phyloP scores from a whole-genome alignment of 2,888 invertebrate species.

The Drosophila mayaguana region DNA sequence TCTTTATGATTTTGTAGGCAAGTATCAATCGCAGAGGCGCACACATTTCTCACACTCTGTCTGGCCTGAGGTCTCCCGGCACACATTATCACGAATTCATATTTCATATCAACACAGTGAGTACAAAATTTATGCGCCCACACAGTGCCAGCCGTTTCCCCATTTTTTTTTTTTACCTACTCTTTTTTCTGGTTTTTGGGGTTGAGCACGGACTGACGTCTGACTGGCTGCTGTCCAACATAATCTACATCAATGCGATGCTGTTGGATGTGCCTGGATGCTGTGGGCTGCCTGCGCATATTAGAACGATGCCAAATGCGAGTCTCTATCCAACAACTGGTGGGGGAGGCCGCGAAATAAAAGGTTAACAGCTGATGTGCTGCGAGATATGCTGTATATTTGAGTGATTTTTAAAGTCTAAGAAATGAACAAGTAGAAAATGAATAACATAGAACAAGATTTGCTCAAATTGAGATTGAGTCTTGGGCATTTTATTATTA shows the following conservation, averaged over 20 bases:
- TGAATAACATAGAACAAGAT: too few relatives aligned
- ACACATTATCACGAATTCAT: conserved; percentile 67
- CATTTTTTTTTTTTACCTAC: background rate
- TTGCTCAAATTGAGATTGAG: too few relatives aligned
- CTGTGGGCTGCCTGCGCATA: conserved; percentile 34
- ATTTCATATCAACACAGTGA: conserved; percentile 67
- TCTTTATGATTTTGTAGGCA: conserved; percentile 3
- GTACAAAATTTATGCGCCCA: conserved; percentile 72
- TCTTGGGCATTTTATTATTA: too few relatives aligned
- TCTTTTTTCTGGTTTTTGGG: conserved; percentile 14
- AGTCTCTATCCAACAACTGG: conserved; percentile 25
- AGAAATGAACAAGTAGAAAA: too few relatives aligned
- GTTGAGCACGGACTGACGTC: conserved; percentile 59
- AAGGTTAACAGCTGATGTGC: conserved; percentile 7
- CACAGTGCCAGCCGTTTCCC: conserved; percentile 38
- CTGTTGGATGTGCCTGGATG: conserved; percentile 22
- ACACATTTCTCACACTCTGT: conserved; percentile 47
- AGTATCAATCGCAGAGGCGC: conserved; percentile 41
- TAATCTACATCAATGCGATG: conserved; percentile 69
- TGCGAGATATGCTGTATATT: conserved; percentile 12
- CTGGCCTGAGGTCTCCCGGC: conserved; percentile 17
- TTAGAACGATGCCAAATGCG: conserved; percentile 35
- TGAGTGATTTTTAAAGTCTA: background rate
- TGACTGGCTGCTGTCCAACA: conserved; percentile 71
- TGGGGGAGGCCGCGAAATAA: conserved; percentile 7